Base-by-base conservation (phyloP, 2,797 vertebrate genomes). In the Monodelphis domestica region DNA sequence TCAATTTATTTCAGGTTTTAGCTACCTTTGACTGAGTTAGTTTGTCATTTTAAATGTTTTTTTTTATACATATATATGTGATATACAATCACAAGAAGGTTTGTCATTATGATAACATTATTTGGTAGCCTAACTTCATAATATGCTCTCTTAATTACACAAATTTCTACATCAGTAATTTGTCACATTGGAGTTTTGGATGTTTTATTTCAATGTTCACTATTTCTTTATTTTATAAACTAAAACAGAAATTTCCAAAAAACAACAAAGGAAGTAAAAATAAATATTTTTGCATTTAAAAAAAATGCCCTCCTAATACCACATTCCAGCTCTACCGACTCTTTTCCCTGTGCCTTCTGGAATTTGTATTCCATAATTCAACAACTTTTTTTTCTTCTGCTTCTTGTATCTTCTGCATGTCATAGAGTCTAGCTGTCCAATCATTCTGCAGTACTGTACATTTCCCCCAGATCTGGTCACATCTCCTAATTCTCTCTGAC, bases 191-290 rank as follows among this genome's bases (percentile, higher is more conserved):
- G 98, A 97, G 96, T 98, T 98, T 98, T 98, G 97, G 98, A 98
- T 98, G 98, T 98, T 98, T 98, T 98, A 98, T 98, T 98, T 97
- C 95, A 98, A 97, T 98, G 98, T 98, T 98, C 97, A 98, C 97
- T 98, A 96, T 98, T 98, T 98, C 98, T 98, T 98, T 98, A 98
- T 98, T 99, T 98, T 99, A 98, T 98, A 99, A 98, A 98, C 98
- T 98, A 98, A 98, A 98, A 98, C 97, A 98, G 95, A 97, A n/a
- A 98, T 98, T 98, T 98, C 98, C 97, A 98, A 98, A 98, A 78
- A 98, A 98, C 97, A 98, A 97, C 98, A 98, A 98, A 98, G 98
- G 98, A 99, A 99, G 98, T 98, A 98, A 98, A 99, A 99, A 99
- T 99, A 98, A 99, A 99, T 98, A 98, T 98, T 98, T 98, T 98